A percentile compares a stretch with the other conserved stretches of the same genome.
phyloP scores from a whole-genome alignment of 2,113 vertebrate species.

The Rhagologus leucostigma region DNA sequence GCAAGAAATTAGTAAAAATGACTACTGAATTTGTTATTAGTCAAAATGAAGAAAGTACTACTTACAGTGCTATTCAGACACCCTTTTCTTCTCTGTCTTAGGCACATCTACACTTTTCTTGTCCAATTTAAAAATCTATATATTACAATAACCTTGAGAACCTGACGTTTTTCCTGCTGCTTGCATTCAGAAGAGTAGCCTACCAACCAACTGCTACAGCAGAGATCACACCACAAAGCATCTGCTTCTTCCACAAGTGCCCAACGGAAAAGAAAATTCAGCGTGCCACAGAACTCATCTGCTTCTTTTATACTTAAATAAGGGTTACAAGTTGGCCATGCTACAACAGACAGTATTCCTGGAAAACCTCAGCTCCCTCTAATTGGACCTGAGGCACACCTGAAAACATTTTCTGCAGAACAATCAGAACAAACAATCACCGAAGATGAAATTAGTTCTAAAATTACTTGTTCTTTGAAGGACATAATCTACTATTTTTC shows the following conservation, averaged over 20 bases:
- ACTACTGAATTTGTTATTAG: neutral
- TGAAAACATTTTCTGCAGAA: neutral
- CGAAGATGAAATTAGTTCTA: neutral
- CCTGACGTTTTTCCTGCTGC: neutral
- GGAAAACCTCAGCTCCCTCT: neutral
- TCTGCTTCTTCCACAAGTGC: neutral
- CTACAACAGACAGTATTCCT: neutral
- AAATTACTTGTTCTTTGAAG: neutral
- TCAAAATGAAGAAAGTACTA: neutral
- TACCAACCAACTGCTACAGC: neutral
- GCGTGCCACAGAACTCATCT: neutral
- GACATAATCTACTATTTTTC: neutral
- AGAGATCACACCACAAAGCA: slow-evolving; percentile 1
- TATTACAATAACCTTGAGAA: neutral
- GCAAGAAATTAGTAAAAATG: neutral
- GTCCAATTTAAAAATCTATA: neutral
- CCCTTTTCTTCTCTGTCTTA: neutral
- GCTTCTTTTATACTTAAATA: neutral
- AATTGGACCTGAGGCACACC: neutral
- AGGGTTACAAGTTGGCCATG: neutral
- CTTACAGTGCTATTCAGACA: neutral
- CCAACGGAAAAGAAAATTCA: neutral
- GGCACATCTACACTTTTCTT: neutral
- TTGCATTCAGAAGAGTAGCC: neutral
- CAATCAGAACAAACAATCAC: neutral